Evolutionary conservation across 2,113 vertebrate genomes (phyloP), one percentile per base, ranked within the genome.

Genomic region (Plotosus lineatus): DNA sequence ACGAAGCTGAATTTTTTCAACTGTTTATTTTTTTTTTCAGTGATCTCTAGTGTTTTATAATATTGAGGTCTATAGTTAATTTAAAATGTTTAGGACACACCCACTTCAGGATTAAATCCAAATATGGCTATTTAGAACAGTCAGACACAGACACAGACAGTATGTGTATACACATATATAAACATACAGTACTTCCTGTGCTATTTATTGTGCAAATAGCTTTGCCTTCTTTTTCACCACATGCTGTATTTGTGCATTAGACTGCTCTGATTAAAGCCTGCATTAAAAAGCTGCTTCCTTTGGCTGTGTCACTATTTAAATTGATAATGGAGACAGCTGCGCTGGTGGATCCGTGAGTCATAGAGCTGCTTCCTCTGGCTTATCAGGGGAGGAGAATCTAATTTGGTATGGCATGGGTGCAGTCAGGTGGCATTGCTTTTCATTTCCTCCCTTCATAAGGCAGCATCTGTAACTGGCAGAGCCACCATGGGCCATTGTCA

Each of bases 341-440:
- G 65, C 69, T 58, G 55, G 65, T 3, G 65, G 75, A 83, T 83
- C 55, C 36, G 38, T 85, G 81, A 80, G 73, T 83, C 81, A 80
- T 69, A 76, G 61, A 12, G 38, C 73, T 33, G 28, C 63, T 77
- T 82, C 61, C 73, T 82, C 73, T 46, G 50, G 50, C 63, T 82
- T 69, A 82, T 80, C 74, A 56, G 42, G 66, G 74, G 75, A 76
- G 56, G 48, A 36, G 51, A 36, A 72, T 50, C 58, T 83, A 83
- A 83, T 83, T 85, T 65, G 61, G 33, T 69, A 28, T 77, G 84
- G 46, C 78, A 83, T 28, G 7, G 42, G 79, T 8, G 26, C 78
- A 83, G 82, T 83, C 78, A 86, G 84, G 68, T 75, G 82, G 58
- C 66, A 80, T 77, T 40, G 17, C 69, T 80, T 81, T 83, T 86